phyloP scores from a whole-genome alignment of 2,113 vertebrate species.

The Alces alces region DNA sequence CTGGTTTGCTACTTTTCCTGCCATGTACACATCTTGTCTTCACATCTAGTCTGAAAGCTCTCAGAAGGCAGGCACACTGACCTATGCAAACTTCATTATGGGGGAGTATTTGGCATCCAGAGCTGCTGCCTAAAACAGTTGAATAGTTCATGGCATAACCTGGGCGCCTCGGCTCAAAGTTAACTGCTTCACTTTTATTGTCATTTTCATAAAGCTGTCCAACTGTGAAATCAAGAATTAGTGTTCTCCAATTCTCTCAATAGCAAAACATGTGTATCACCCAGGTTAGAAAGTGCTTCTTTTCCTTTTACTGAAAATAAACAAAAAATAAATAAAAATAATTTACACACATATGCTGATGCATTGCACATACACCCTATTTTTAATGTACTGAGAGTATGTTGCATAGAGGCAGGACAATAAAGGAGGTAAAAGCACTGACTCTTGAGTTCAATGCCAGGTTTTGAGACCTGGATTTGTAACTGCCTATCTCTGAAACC shows the following conservation, averaged over 20 bases:
- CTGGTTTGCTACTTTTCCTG: background rate
- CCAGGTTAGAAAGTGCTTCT: background rate
- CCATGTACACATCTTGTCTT: background rate
- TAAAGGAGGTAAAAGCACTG: background rate
- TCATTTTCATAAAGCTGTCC: constrained; percentile 32
- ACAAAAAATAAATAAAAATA: background rate
- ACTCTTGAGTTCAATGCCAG: background rate
- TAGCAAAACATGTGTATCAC: background rate
- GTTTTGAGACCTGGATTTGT: background rate
- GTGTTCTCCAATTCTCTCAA: background rate
- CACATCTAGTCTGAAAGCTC: background rate
- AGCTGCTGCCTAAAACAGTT: background rate
- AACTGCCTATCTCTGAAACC: background rate
- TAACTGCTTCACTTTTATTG: constrained; percentile 15
- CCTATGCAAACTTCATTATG: background rate
- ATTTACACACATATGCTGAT: background rate
- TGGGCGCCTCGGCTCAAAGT: background rate
- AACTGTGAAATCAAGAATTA: constrained; percentile 38
- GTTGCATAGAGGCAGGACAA: background rate
- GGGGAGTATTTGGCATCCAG: background rate
- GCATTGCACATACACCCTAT: background rate
- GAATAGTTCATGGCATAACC: background rate
- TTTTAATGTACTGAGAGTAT: background rate
- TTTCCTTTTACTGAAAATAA: constrained; percentile 26
- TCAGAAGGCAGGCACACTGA: background rate